A percentile compares a stretch with the other conserved stretches of the same genome.
Evolutionary conservation across 1,140 invertebrate species (phyloP).

Genomic region (Leptestheria dahalacensis): DNA sequence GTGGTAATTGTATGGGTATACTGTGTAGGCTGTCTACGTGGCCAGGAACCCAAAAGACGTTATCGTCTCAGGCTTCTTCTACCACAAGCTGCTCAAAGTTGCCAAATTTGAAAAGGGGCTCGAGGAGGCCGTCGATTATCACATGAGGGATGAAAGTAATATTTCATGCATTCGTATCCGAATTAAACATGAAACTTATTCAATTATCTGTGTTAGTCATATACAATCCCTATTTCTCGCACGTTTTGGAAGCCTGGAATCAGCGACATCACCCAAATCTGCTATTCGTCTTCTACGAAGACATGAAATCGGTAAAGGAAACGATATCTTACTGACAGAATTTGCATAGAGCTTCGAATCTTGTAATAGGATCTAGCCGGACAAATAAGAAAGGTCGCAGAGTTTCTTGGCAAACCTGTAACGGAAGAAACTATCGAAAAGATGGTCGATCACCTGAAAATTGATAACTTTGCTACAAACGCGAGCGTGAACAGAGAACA

Average conservation of each 20-base stretch:
- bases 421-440: slow-evolving; percentile 44
- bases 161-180: not conserved
- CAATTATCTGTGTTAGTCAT: slow-evolving; percentile 35
- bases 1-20: not conserved
- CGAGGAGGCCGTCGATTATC: slow-evolving; percentile 64
- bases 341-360: not conserved
- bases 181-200: not conserved
- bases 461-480: slow-evolving; percentile 40
- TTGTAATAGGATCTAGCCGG: slow-evolving; percentile 37
- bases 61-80: slow-evolving; percentile 31
- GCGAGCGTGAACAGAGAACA: slow-evolving; percentile 5
- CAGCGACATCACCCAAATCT: slow-evolving; percentile 44
- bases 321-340: not conserved
- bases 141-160: slow-evolving; percentile 45
- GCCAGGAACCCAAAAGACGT: slow-evolving; percentile 32
- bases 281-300: slow-evolving; percentile 68
- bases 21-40: slow-evolving; percentile 23
- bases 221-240: slow-evolving; percentile 16
- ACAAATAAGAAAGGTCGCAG: slow-evolving; percentile 47
- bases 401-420: slow-evolving; percentile 51
- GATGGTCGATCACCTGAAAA: slow-evolving; percentile 58
- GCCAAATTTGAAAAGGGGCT: slow-evolving; percentile 29
- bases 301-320: slow-evolving; percentile 50
- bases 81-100: slow-evolving; percentile 22
- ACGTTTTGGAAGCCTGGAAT: slow-evolving; percentile 20